phyloP scores from a whole-genome alignment of 2,888 invertebrate species.

The Mythimna loreyi region DNA sequence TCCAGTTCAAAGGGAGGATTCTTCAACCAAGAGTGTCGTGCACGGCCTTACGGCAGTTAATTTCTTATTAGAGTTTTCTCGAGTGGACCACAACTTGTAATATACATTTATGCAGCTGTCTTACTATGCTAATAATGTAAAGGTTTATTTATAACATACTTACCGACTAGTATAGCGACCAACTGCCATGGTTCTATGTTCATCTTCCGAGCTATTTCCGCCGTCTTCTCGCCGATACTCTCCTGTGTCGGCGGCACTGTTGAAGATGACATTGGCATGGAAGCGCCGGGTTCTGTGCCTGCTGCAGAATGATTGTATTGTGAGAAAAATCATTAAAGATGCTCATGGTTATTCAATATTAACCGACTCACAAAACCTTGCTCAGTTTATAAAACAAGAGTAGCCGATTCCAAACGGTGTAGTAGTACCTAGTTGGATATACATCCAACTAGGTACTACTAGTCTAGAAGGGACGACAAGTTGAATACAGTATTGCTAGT shows the following conservation, averaged over 20 bases:
- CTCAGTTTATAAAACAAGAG: background rate
- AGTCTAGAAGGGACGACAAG: background rate
- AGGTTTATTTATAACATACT: constrained; percentile 57
- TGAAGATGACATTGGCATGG: constrained; percentile 61
- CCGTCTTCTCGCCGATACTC: constrained; percentile 90
- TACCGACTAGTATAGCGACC: constrained; percentile 96
- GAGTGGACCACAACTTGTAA: background rate
- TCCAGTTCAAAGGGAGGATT: constrained; percentile 25
- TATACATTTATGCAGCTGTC: background rate
- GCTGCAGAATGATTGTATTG: constrained; percentile 39
- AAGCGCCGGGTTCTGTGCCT: constrained; percentile 59
- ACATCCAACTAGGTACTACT: too few species aligned
- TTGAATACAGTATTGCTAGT: background rate
- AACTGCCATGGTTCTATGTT: constrained; percentile 96
- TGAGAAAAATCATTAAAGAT: constrained; percentile 4
- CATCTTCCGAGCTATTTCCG: constrained; percentile 92
- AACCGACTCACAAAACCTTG: background rate
- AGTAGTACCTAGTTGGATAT: too few species aligned
- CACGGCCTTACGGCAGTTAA: background rate
- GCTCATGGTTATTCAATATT: background rate
- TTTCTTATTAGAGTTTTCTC: background rate
- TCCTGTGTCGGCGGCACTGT: constrained; percentile 83
- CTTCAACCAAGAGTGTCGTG: constrained; percentile 12
- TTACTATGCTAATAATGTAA: background rate
- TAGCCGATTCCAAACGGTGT: too few species aligned